Base-by-base conservation (phyloP, 2,888 invertebrate genomes). In the Phaonia tiefii region DNA sequence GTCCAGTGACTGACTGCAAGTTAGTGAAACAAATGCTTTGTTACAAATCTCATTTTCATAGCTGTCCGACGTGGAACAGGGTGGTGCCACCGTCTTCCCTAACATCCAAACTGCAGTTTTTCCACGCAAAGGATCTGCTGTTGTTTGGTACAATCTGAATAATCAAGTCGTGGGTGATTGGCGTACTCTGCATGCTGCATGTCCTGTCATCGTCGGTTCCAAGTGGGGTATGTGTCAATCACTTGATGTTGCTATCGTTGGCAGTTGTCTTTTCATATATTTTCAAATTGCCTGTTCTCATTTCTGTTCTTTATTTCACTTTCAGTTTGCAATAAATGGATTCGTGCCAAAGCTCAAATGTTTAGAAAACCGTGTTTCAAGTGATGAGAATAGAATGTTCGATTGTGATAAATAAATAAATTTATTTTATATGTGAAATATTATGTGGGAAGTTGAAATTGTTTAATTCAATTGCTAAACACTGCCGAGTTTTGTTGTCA, bases 71-170 rank as follows among this genome's bases (percentile, higher is more conserved):
- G 99, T 99, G 13, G 94, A 96, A 37, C 97, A 97, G 89, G 99
- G 99, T 0, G 99, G 99, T 11, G 98, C 98, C 3, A 99, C 99
- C 0, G 99, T 99, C 8, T 99, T 99, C 91, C 97, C 98, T 0
- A 93, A 94, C 84, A 92, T 99, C 20, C 94, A 95, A 8, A 93
- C 96, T 42, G 94, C 96, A 20, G 91, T 99, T 66, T 96, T 95
- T 93, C 99, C 99, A 0, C 93, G 93, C 85, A 97, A 96, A 89
- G 93, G 94, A 44, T 87, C 92, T 13, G 93, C 87, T 1, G 66
- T 88, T 5, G 74, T 89, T 25, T 89, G 89, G 89, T 87, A 89
- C 74, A 89, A 89, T 80, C 85, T 89, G 1, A 82, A 84, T 60
- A 80, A 86, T 13, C 79, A 85, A 49, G 84, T 87, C 0, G 80